These are phyloP conservation scores for Leptarthrus brevirostris DNA, from an alignment of 2,888 invertebrate species.

Conservation along the genomic window DNA sequence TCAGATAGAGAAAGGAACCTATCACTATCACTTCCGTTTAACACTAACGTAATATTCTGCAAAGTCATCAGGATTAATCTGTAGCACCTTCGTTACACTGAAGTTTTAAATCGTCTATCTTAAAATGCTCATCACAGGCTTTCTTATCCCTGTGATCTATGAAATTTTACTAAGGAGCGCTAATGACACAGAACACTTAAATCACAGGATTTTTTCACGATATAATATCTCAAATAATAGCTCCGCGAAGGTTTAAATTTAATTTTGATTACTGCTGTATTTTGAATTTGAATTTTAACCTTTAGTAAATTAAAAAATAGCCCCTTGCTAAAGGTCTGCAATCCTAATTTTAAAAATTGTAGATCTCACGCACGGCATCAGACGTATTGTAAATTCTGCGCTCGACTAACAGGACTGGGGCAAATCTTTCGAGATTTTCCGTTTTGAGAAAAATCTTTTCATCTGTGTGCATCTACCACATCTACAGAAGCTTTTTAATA, in stretches of 20 bases:
- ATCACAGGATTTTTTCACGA: conserved; percentile 30
- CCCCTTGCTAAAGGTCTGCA: conserved; percentile 9
- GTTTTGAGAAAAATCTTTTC: conserved; percentile 29
- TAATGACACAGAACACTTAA: conserved; percentile 29
- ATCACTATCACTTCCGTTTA: conserved; percentile 44
- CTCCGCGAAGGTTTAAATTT: no score
- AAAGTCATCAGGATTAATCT: background rate
- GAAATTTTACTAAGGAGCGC: conserved; percentile 13
- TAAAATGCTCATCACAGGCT: no score
- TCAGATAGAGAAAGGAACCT: conserved; percentile 20
- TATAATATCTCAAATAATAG: background rate
- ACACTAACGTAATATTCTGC: conserved; percentile 47
- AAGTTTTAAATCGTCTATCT: background rate
- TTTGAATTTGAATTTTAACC: background rate
- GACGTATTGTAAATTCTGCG: conserved; percentile 54
- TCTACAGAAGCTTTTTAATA: conserved; percentile 5
- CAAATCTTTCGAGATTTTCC: conserved; percentile 49
- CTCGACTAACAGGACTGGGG: conserved; percentile 54
- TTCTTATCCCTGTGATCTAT: background rate
- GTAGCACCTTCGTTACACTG: conserved; percentile 1
- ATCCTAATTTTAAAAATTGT: conserved; percentile 22
- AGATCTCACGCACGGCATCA: conserved; percentile 52
- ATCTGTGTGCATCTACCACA: conserved; percentile 7
- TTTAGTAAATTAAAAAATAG: background rate
- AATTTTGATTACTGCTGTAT: background rate